Evolutionary conservation across 2,888 invertebrate genomes (phyloP).

Genomic region (Tetrapedia diversipes): DNA sequence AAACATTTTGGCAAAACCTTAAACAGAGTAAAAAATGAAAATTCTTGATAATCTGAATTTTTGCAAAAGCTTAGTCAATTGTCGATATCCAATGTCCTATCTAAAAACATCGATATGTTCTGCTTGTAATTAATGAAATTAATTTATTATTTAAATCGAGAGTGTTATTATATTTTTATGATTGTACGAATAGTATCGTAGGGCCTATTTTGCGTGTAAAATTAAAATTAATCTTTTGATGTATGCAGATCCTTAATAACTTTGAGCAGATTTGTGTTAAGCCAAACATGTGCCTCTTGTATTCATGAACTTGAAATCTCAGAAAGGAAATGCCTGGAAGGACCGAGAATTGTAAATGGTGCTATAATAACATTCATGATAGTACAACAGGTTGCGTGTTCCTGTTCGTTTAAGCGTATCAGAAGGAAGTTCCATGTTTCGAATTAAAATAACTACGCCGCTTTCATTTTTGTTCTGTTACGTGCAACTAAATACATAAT

Average conservation of each 20-base stretch:
- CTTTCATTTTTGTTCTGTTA: conserved; percentile 1
- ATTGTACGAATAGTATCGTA: too few relatives aligned
- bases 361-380: not conserved
- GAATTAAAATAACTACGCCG: not conserved
- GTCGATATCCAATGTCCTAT: too few relatives aligned
- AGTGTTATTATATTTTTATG: too few relatives aligned
- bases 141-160: too few relatives aligned
- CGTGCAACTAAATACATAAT: not conserved
- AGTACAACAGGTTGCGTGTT: conserved; percentile 18
- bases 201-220: too few relatives aligned
- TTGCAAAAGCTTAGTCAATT: too few relatives aligned
- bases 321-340: not conserved
- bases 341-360: not conserved
- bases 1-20: too few relatives aligned
- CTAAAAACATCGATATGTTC: too few relatives aligned
- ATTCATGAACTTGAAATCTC: not conserved
- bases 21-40: too few relatives aligned
- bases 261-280: not conserved
- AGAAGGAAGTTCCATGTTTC: not conserved
- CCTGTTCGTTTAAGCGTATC: not conserved
- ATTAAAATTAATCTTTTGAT: too few relatives aligned
- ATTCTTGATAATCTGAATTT: too few relatives aligned
- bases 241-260: not conserved
- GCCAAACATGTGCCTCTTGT: not conserved
- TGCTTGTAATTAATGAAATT: too few relatives aligned